Evolutionary conservation across 2,888 invertebrate species (phyloP).

Genomic region (Polydrusus tereticollis): DNA sequence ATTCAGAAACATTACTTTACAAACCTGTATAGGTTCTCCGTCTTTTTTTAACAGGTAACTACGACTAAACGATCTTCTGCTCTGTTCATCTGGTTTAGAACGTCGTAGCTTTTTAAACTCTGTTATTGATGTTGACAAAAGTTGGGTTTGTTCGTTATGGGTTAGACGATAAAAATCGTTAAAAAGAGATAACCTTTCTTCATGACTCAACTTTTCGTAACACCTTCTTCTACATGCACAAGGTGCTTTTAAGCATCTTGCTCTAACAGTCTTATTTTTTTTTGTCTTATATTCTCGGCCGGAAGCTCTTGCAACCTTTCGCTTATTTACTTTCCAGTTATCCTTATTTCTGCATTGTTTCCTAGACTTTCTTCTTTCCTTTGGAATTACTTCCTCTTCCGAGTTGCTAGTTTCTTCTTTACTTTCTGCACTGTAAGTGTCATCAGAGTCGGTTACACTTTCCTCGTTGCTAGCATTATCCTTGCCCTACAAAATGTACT

Average conservation of each 20-base stretch:
- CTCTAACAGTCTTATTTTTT: constrained; percentile 17
- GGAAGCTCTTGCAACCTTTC: constrained; percentile 15
- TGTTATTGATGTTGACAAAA: background rate
- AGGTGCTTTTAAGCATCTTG: constrained; percentile 22
- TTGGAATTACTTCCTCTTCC: background rate
- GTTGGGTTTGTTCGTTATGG: background rate
- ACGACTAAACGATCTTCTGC: background rate
- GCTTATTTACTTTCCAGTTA: constrained; percentile 18
- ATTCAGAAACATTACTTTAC: background rate
- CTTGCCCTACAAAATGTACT: too few relatives aligned
- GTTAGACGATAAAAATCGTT: background rate
- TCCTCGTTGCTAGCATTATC: too few relatives aligned
- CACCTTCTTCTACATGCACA: constrained; percentile 6
- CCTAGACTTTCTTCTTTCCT: background rate
- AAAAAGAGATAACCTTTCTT: background rate
- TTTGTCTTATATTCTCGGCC: constrained; percentile 22
- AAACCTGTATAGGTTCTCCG: background rate
- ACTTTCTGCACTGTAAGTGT: too few relatives aligned
- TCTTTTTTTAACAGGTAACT: background rate
- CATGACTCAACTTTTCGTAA: constrained; percentile 10
- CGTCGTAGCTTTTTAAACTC: background rate
- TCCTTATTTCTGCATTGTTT: constrained; percentile 16
- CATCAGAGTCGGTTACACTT: too few relatives aligned
- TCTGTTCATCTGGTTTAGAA: background rate
- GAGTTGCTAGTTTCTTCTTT: too few relatives aligned